Percentiles rank a stretch among this genome's conserved stretches.
These are phyloP conservation scores for Onthophagus sagittarius DNA, from an alignment of 2,888 invertebrate species.

Conservation along the genomic window DNA sequence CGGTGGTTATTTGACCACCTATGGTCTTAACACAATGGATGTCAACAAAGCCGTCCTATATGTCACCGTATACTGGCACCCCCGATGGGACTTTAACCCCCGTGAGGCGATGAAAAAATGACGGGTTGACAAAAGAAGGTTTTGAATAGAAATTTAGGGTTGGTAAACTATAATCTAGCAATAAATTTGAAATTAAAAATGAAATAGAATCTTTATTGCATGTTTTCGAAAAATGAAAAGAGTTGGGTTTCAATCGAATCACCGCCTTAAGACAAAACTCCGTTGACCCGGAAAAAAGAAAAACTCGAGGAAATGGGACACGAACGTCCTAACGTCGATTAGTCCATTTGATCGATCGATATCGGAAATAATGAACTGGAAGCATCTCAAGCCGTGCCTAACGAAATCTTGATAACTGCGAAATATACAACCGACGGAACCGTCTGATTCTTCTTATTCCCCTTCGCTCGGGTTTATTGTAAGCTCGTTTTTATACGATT, in stretches of 20 bases:
- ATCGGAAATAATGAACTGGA: conserved; percentile 25
- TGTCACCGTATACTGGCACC: conserved; percentile 23
- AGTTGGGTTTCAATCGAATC: background rate
- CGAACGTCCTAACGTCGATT: conserved; percentile 12
- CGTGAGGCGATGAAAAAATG: background rate
- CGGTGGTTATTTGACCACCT: conserved; percentile 31
- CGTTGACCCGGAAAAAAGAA: background rate
- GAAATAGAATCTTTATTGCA: background rate
- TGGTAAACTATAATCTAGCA: too few relatives aligned
- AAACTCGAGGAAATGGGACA: conserved; percentile 16
- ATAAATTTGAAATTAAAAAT: too few relatives aligned
- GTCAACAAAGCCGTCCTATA: conserved; percentile 24
- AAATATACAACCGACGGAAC: conserved; percentile 14
- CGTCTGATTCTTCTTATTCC: background rate
- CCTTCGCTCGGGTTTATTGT: conserved; percentile 12
- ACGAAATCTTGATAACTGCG: conserved; percentile 24
- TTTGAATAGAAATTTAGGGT: background rate
- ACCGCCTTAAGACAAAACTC: background rate
- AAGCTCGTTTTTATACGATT: conserved; percentile 10
- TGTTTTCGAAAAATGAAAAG: background rate
- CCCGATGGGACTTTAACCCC: background rate
- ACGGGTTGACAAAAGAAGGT: background rate
- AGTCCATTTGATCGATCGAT: conserved; percentile 23
- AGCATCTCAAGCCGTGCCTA: conserved; percentile 24
- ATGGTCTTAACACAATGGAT: conserved; percentile 27